Conservation (phyloP, 2,888 invertebrate species). For the Lithosia quadra region DNA sequence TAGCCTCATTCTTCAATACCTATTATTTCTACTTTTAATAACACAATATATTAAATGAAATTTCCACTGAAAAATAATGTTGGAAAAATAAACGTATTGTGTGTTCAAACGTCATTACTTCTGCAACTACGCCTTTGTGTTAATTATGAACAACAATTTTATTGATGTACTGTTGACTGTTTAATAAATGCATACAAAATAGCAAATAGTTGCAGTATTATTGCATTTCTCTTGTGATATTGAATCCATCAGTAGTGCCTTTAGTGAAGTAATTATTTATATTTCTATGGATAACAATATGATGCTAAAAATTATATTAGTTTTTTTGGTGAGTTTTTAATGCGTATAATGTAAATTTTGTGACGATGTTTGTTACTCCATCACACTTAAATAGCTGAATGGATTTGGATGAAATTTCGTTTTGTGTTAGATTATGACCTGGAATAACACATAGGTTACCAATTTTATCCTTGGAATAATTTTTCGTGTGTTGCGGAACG, state of each 20-base stretch:
- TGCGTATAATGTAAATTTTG: no score
- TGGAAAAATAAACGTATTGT: neutral
- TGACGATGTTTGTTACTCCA: no score
- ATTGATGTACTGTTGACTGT: neutral
- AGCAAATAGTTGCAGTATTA: neutral
- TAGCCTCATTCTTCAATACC: no score
- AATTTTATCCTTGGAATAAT: no score
- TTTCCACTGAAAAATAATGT: neutral
- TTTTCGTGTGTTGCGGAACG: no score
- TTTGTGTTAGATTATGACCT: no score
- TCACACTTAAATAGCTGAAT: no score
- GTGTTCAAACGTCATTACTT: neutral
- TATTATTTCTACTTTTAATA: neutral
- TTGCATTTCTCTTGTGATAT: neutral
- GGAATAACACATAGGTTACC: no score
- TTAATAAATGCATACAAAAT: neutral
- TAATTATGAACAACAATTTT: neutral
- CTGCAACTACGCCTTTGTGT: neutral
- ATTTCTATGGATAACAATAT: neutral
- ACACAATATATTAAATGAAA: neutral
- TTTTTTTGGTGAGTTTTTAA: constrained; percentile 19
- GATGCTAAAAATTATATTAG: constrained; percentile 17
- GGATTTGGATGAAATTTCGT: no score
- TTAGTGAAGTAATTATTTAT: no score
- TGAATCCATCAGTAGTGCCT: neutral